Conservation (phyloP, 2,113 vertebrate genomes). For the Spermophilus dauricus region DNA sequence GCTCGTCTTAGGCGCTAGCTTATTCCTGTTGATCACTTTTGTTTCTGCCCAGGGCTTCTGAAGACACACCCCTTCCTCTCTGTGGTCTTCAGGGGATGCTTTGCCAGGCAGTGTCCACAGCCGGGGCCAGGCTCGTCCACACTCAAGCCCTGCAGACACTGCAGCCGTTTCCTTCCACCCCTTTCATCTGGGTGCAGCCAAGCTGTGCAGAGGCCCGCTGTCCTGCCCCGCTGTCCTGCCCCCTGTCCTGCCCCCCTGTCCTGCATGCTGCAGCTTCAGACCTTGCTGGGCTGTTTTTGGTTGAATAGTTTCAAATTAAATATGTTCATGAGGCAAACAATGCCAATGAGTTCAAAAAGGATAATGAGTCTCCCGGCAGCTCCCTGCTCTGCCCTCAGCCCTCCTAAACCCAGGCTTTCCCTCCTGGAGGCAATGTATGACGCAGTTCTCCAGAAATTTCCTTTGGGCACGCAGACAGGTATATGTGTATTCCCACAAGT, state of each 20-base stretch:
- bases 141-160: rapidly evolving
- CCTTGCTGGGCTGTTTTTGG: not conserved
- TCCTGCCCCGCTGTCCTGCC: not conserved
- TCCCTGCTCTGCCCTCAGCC: not conserved
- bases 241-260: no score
- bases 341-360: not conserved
- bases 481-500: not conserved
- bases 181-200: not conserved
- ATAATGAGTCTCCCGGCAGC: not conserved
- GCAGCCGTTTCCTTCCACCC: not conserved
- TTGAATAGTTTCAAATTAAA: not conserved
- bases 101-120: not conserved
- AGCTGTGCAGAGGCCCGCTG: no score
- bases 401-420: rapidly evolving
- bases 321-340: not conserved
- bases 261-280: not conserved
- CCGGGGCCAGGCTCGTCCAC: no score
- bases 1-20: not conserved
- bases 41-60: not conserved
- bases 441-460: not conserved
- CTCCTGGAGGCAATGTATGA: not conserved
- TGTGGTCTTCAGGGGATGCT: not conserved
- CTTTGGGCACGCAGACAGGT: not conserved
- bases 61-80: not conserved
- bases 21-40: not conserved